phyloP scores from a whole-genome alignment of 2,888 invertebrate genomes.

The Erebia aethiops region DNA sequence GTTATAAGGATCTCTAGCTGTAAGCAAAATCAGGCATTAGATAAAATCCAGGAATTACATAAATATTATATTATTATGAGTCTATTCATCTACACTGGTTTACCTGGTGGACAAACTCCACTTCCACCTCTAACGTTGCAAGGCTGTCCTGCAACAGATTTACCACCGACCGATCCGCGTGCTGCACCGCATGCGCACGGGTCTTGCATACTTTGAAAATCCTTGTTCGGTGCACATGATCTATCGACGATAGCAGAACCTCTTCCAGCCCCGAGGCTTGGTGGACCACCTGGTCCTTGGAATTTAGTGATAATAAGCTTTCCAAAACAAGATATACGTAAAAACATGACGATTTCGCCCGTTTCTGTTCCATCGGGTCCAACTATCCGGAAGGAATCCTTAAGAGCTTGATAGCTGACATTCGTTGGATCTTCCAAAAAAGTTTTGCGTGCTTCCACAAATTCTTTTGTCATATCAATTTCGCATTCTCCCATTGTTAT shows the following conservation, averaged over 20 bases:
- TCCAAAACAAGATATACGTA: conserved; percentile 86
- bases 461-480: conserved; percentile 84
- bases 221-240: conserved; percentile 63
- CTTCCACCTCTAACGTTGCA: conserved; percentile 41
- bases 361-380: conserved; percentile 76
- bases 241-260: conserved; percentile 57
- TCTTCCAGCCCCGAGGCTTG: conserved; percentile 51
- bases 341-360: conserved; percentile 84
- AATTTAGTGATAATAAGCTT: conserved; percentile 86
- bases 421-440: conserved; percentile 72
- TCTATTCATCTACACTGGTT: neutral
- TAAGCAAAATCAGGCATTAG: conserved; percentile 18
- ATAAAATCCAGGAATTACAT: neutral
- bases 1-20: conserved; percentile 62
- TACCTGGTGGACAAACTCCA: conserved; percentile 61
- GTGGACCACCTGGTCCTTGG: conserved; percentile 71
- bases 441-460: conserved; percentile 81
- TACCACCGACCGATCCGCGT: conserved; percentile 41
- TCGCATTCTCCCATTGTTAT: conserved; percentile 82
- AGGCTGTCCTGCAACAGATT: conserved; percentile 39
- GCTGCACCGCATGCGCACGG: conserved; percentile 70
- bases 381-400: conserved; percentile 83
- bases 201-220: conserved; percentile 58
- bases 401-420: conserved; percentile 82
- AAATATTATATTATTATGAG: neutral